Conservation (phyloP, 2,888 invertebrate species). For the Hyposoter didymator region DNA sequence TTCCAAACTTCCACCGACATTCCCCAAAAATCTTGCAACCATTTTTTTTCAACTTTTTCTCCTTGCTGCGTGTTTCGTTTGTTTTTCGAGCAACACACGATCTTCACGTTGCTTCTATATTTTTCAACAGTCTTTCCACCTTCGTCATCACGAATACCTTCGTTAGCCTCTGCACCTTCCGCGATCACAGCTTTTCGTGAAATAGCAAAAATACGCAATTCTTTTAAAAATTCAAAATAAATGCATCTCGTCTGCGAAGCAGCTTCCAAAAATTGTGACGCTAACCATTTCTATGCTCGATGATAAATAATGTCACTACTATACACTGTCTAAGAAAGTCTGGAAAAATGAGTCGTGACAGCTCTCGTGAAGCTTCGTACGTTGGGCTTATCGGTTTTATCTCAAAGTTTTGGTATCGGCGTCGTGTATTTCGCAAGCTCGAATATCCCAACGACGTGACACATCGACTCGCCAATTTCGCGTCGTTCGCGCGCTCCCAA, state of each 20-base stretch:
- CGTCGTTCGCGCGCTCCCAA: constrained; percentile 55
- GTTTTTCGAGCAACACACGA: background rate
- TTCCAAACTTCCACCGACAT: background rate
- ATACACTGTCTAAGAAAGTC: background rate
- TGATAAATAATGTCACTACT: background rate
- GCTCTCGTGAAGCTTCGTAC: constrained; percentile 22
- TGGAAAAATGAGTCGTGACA: background rate
- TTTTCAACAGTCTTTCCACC: background rate
- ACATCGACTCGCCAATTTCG: constrained; percentile 52
- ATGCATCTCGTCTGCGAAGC: constrained; percentile 4
- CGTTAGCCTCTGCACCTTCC: background rate
- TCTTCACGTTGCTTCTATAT: background rate
- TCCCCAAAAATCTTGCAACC: background rate
- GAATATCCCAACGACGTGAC: constrained; percentile 41
- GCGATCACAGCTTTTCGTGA: background rate
- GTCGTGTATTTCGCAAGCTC: constrained; percentile 42
- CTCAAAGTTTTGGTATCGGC: constrained; percentile 52
- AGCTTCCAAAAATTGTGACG: background rate
- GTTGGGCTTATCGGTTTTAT: constrained; percentile 68
- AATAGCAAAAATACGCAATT: background rate
- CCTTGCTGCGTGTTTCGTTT: background rate
- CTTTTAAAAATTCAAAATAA: background rate
- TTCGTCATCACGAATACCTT: background rate
- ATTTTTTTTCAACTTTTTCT: background rate
- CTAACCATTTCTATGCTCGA: background rate